These are phyloP conservation scores for Rhea pennata DNA, from an alignment of 2,113 vertebrate species.

Conservation along the genomic window DNA sequence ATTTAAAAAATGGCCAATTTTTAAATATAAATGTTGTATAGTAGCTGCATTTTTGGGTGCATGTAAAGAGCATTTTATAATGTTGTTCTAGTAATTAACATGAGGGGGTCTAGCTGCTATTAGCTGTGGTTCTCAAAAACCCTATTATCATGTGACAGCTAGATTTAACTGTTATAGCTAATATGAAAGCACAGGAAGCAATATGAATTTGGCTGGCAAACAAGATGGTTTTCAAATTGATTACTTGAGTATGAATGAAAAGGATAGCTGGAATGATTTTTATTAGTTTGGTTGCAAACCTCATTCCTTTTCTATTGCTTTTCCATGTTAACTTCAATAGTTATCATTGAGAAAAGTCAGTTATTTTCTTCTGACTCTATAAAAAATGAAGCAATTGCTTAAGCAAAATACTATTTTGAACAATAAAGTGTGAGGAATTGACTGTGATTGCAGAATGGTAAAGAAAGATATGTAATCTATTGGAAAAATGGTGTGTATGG, in stretches of 20 bases:
- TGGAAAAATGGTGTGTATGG: neutral
- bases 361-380: neutral
- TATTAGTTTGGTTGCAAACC: neutral
- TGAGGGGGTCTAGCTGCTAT: too few species aligned
- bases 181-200: neutral
- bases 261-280: neutral
- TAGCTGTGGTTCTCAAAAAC: neutral
- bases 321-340: neutral
- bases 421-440: neutral
- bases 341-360: neutral
- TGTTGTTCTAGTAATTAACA: neutral
- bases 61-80: neutral
- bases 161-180: neutral
- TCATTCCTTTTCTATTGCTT: neutral
- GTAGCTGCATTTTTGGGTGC: neutral
- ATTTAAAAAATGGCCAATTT: neutral
- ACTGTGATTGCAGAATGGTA: neutral
- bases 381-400: neutral
- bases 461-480: neutral
- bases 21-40: neutral
- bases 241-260: neutral
- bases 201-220: neutral
- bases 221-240: neutral
- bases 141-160: neutral
- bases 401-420: neutral